Conservation (phyloP, 2,888 invertebrate species). For the Octonoba sinensis region DNA sequence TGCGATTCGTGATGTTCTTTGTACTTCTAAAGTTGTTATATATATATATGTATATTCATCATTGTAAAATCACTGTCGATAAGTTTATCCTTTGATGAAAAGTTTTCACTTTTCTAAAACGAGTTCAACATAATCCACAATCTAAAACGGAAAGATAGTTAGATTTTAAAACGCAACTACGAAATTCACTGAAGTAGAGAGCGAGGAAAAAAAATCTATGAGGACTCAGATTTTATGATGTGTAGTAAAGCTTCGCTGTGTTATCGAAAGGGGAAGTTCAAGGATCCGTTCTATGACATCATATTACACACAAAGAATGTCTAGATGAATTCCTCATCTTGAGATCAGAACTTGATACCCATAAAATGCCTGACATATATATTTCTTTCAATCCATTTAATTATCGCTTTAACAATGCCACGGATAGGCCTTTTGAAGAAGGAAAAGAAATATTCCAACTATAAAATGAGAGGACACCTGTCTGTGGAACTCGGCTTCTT, state of each 20-base stretch:
- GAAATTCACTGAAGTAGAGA: too few species aligned
- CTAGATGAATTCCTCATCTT: slow-evolving; percentile 25
- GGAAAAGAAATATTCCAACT: background rate
- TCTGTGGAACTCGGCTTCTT: slow-evolving; percentile 18
- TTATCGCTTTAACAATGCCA: slow-evolving; percentile 34
- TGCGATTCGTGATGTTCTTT: too few species aligned
- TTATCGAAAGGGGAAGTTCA: slow-evolving; percentile 9
- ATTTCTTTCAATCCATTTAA: slow-evolving; percentile 28
- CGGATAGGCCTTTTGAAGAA: background rate
- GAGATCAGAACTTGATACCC: slow-evolving; percentile 20
- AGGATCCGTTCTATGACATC: slow-evolving; percentile 29
- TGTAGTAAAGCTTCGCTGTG: slow-evolving; percentile 18
- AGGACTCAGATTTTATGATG: slow-evolving; percentile 19
- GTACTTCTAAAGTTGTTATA: too few species aligned
- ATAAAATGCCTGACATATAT: slow-evolving; percentile 37
- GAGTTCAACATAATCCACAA: too few species aligned
- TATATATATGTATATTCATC: too few species aligned
- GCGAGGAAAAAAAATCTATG: too few species aligned
- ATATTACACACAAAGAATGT: slow-evolving; percentile 18
- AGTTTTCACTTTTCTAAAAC: too few species aligned
- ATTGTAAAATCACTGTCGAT: too few species aligned
- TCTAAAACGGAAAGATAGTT: too few species aligned
- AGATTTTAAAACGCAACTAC: too few species aligned
- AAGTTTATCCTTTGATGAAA: too few species aligned
- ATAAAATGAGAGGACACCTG: slow-evolving; percentile 43